phyloP scores from a whole-genome alignment of 2,113 vertebrate genomes.

The Silurus meridionalis region DNA sequence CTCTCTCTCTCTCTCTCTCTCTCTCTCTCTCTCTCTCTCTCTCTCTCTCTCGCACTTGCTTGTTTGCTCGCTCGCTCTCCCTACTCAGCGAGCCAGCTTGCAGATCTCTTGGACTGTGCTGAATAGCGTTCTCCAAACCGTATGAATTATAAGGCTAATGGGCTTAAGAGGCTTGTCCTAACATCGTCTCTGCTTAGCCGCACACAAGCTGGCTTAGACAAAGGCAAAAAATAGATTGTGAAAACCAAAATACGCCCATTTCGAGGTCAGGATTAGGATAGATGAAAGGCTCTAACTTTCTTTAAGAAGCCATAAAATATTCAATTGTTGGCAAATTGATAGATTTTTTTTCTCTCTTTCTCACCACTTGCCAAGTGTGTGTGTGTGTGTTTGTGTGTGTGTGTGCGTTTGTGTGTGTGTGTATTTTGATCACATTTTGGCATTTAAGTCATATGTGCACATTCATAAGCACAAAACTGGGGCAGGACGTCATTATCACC shows the following conservation, averaged over 20 bases:
- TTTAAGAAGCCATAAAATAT: slow-evolving; percentile 57
- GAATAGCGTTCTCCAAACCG: slow-evolving; percentile 62
- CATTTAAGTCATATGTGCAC: slow-evolving; percentile 48
- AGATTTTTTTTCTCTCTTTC: slow-evolving; percentile 43
- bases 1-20: slow-evolving; percentile 23
- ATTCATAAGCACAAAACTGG: slow-evolving; percentile 47
- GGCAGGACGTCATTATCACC: slow-evolving; percentile 48
- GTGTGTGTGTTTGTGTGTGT: background rate
- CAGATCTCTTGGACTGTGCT: slow-evolving; percentile 57
- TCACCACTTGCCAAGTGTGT: slow-evolving; percentile 51
- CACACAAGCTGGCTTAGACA: slow-evolving; percentile 57
- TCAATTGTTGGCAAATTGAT: slow-evolving; percentile 66
- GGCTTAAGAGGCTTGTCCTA: slow-evolving; percentile 73
- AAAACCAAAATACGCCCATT: slow-evolving; percentile 54
- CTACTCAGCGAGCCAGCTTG: slow-evolving; percentile 44
- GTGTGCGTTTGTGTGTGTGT: slow-evolving; percentile 6
- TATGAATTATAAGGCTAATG: slow-evolving; percentile 73
- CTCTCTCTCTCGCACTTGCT: slow-evolving; percentile 39
- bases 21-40: slow-evolving; percentile 16
- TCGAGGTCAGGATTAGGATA: slow-evolving; percentile 67
- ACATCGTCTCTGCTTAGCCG: slow-evolving; percentile 64
- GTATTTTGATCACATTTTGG: slow-evolving; percentile 59
- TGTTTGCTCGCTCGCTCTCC: slow-evolving; percentile 13
- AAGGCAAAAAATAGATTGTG: slow-evolving; percentile 55
- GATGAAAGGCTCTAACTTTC: slow-evolving; percentile 57